Evolutionary conservation across 2,113 vertebrate genomes (phyloP).

Genomic region (Rutilus rutilus): DNA sequence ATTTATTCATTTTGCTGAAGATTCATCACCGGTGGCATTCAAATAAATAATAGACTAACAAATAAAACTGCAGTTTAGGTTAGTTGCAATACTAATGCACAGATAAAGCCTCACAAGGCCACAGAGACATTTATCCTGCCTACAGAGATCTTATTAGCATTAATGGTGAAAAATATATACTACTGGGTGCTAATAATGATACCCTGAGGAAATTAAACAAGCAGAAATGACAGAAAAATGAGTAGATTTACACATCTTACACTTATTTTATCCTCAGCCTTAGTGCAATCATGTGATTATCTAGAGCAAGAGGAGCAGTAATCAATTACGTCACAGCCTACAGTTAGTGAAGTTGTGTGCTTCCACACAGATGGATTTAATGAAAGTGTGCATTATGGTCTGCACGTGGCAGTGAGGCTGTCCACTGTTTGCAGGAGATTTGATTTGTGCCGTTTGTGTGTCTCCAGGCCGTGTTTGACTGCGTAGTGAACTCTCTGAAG

Average conservation of each 20-base stretch:
- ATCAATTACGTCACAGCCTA: constrained; percentile 8
- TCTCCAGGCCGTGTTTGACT: constrained; percentile 94
- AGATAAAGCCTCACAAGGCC: not conserved
- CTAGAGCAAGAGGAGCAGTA: not conserved
- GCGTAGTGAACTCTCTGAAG: constrained; percentile 96
- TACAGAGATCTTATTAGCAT: constrained; percentile 26
- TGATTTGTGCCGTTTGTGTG: constrained; percentile 20
- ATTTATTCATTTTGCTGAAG: not conserved
- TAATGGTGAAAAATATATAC: constrained; percentile 7
- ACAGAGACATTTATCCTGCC: not conserved
- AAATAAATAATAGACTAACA: not conserved
- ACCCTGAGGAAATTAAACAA: not conserved
- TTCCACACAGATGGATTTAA: not conserved
- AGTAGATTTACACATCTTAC: not conserved
- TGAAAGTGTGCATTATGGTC: not conserved
- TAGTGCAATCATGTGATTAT: constrained; percentile 4
- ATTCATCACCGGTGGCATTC: constrained; percentile 2
- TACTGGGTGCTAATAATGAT: not conserved
- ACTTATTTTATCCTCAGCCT: not conserved
- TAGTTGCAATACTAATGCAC: not conserved
- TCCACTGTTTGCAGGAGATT: not conserved
- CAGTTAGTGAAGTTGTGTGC: not conserved
- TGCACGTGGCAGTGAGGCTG: constrained; percentile 6
- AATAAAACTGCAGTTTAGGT: not conserved
- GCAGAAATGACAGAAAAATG: not conserved